A percentile compares a stretch with the other conserved stretches of the same genome.
These are phyloP conservation scores for Dicrostonyx torquatus DNA, from an alignment of 2,797 vertebrate species.

Conservation along the genomic window DNA sequence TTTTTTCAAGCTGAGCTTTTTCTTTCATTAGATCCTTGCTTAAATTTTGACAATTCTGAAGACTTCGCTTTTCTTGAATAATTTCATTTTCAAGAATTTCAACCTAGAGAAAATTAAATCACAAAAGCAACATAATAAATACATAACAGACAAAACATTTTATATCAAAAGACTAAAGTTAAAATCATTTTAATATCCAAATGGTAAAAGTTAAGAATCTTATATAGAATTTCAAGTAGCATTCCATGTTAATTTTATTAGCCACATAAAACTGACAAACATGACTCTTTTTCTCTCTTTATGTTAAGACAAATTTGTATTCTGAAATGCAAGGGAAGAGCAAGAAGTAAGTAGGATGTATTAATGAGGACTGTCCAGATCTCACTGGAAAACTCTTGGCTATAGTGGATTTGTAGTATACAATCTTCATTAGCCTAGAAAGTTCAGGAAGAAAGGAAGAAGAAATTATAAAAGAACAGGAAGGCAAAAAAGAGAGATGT, in stretches of 20 bases:
- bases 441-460: not conserved
- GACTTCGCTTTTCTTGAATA: slow-evolving; percentile 91
- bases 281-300: slow-evolving; percentile 21
- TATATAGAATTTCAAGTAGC: slow-evolving; percentile 22
- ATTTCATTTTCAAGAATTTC: slow-evolving; percentile 92
- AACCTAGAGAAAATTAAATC: slow-evolving; percentile 87
- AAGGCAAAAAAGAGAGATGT: not conserved
- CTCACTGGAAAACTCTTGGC: slow-evolving; percentile 26
- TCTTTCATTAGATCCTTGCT: slow-evolving; percentile 97
- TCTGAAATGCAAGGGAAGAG: slow-evolving; percentile 56
- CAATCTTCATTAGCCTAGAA: slow-evolving; percentile 49
- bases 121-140: slow-evolving; percentile 61
- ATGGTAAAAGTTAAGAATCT: slow-evolving; percentile 50
- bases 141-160: slow-evolving; percentile 39
- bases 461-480: not conserved
- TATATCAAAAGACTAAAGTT: slow-evolving; percentile 58
- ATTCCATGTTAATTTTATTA: slow-evolving; percentile 40
- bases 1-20: slow-evolving; percentile 96
- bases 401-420: slow-evolving; percentile 20
- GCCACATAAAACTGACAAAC: slow-evolving; percentile 4
- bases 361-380: not conserved
- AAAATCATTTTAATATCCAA: slow-evolving; percentile 56
- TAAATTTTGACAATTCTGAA: slow-evolving; percentile 92
- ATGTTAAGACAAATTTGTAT: slow-evolving; percentile 32
- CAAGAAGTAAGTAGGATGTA: not conserved